Conservation (phyloP, 2,888 invertebrate species). For the Sinhomidia bicolor region DNA sequence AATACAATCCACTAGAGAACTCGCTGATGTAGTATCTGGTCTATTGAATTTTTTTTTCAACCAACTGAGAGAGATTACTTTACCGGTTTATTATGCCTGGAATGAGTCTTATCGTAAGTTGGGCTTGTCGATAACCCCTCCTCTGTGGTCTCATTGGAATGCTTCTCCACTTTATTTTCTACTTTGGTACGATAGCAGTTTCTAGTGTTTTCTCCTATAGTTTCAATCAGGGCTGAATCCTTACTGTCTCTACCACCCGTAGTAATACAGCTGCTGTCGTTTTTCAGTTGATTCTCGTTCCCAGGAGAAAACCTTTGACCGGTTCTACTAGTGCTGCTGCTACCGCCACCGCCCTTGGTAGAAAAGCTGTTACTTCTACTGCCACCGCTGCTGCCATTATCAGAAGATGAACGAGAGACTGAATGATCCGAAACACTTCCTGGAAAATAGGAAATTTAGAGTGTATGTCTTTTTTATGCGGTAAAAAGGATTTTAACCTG, state of each 20-base stretch:
- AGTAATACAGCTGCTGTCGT: neutral
- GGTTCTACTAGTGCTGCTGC: neutral
- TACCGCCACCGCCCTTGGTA: neutral
- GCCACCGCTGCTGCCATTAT: neutral
- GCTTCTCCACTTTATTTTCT: neutral
- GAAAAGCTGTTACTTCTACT: neutral
- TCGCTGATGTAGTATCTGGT: neutral
- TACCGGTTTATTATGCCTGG: constrained; percentile 55
- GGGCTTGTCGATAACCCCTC: neutral
- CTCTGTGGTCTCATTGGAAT: constrained; percentile 21
- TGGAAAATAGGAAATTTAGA: neutral
- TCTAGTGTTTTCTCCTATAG: neutral
- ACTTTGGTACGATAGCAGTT: neutral
- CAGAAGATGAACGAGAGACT: neutral
- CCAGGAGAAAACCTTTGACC: constrained; percentile 26
- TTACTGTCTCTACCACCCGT: neutral
- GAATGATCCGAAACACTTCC: neutral
- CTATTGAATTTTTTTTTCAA: neutral
- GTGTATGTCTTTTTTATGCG: neutral
- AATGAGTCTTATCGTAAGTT: neutral
- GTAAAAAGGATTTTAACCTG: neutral
- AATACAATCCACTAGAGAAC: neutral
- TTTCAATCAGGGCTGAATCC: neutral
- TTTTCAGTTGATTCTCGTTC: neutral
- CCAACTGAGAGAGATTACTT: constrained; percentile 23